phyloP scores from a whole-genome alignment of 2,888 invertebrate genomes.

The Athalia rosae region DNA sequence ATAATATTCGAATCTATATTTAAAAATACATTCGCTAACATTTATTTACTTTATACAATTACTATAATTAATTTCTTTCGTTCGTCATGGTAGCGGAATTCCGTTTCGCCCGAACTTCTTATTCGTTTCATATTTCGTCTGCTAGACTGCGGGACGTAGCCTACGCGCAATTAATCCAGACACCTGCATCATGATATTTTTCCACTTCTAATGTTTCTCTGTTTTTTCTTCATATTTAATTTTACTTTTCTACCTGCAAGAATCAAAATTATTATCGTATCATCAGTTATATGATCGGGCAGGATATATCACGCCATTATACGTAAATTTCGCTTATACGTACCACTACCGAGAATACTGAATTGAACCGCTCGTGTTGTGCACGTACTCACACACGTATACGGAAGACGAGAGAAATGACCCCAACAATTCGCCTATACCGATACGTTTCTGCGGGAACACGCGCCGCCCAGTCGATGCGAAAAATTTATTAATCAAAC shows the following conservation, averaged over 20 bases:
- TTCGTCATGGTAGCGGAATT: conserved; percentile 12
- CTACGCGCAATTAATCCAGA: neutral
- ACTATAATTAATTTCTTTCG: neutral
- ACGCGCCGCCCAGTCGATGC: no score
- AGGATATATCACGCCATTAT: conserved; percentile 53
- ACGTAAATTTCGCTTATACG: neutral
- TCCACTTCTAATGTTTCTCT: neutral
- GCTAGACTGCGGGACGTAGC: conserved; percentile 45
- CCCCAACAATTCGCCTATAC: neutral
- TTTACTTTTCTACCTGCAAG: conserved; percentile 7
- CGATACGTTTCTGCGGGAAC: neutral
- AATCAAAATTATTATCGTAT: conserved; percentile 39
- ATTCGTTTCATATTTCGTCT: conserved; percentile 58
- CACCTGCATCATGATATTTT: neutral
- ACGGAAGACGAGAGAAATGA: conserved; percentile 28
- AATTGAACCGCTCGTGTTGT: no score
- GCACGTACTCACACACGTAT: neutral
- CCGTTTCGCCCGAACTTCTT: conserved; percentile 52
- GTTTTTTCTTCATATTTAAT: neutral
- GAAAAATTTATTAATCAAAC: no score
- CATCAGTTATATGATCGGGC: conserved; percentile 62
- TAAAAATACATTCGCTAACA: neutral
- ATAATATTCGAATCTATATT: no score
- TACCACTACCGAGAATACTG: neutral
- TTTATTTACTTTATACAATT: neutral